These are phyloP conservation scores for Pedionomus torquatus DNA, from an alignment of 2,113 vertebrate genomes.

Conservation along the genomic window DNA sequence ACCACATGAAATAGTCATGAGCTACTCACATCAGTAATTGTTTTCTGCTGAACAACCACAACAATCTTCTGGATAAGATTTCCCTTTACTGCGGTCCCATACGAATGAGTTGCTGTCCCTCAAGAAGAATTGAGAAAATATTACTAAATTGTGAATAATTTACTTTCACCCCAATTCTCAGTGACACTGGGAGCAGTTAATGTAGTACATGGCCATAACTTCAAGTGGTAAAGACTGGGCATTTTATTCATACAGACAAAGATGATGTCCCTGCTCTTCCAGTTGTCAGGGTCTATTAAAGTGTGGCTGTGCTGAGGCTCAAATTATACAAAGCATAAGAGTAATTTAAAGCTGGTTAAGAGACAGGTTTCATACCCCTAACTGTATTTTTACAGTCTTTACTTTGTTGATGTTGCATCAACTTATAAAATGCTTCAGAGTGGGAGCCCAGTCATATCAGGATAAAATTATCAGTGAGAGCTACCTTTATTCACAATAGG, in stretches of 20 bases:
- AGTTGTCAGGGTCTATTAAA: background rate
- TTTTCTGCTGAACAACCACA: slow-evolving; percentile 13
- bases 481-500: background rate
- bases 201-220: background rate
- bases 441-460: background rate
- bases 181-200: background rate
- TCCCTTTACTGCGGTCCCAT: background rate
- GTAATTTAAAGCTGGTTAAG: background rate
- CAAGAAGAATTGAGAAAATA: background rate
- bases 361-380: background rate
- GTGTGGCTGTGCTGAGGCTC: background rate
- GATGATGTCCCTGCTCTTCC: background rate
- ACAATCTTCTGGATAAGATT: background rate
- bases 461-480: background rate
- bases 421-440: background rate
- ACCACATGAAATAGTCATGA: background rate
- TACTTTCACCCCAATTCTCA: background rate
- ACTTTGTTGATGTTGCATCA: background rate
- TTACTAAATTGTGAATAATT: background rate
- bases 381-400: background rate
- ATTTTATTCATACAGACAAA: background rate
- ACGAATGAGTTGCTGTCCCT: background rate
- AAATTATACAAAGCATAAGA: background rate
- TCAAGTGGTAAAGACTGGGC: background rate
- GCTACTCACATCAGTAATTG: background rate